Evolutionary conservation across 2,113 vertebrate species (phyloP).

Genomic region (Tetrao urogallus): DNA sequence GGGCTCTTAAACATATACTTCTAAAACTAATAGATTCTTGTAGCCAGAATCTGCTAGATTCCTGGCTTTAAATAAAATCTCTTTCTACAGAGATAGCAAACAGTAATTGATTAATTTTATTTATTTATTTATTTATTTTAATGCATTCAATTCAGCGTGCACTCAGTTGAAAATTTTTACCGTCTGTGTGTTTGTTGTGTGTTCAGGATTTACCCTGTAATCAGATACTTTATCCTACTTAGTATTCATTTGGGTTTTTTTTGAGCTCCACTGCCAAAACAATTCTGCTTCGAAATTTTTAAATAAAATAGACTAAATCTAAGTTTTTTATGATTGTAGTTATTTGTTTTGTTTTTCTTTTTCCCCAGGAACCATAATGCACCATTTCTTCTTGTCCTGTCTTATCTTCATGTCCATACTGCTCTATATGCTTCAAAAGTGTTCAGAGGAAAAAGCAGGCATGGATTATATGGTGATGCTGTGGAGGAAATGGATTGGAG

Average conservation of each 20-base stretch:
- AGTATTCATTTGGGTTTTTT: background rate
- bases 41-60: background rate
- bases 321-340: background rate
- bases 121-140: background rate
- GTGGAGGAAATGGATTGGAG: slow-evolving; percentile 93
- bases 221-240: background rate
- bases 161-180: background rate
- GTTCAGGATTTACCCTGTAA: background rate
- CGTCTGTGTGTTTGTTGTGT: background rate
- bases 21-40: background rate
- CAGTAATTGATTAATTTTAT: background rate
- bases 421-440: slow-evolving; percentile 81
- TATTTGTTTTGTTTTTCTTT: background rate
- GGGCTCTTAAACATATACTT: background rate
- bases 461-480: slow-evolving; percentile 87
- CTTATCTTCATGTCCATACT: slow-evolving; percentile 90
- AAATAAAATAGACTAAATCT: background rate
- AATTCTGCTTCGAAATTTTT: background rate
- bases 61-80: background rate
- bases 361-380: slow-evolving; percentile 72
- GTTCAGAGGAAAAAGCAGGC: slow-evolving; percentile 84
- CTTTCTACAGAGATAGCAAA: background rate
- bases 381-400: slow-evolving; percentile 87
- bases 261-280: background rate
- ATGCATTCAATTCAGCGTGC: background rate